Evolutionary conservation across 37 sponge, comb jelly and placozoan genomes (phyloP).

Genomic region (Spongilla lacustris): DNA sequence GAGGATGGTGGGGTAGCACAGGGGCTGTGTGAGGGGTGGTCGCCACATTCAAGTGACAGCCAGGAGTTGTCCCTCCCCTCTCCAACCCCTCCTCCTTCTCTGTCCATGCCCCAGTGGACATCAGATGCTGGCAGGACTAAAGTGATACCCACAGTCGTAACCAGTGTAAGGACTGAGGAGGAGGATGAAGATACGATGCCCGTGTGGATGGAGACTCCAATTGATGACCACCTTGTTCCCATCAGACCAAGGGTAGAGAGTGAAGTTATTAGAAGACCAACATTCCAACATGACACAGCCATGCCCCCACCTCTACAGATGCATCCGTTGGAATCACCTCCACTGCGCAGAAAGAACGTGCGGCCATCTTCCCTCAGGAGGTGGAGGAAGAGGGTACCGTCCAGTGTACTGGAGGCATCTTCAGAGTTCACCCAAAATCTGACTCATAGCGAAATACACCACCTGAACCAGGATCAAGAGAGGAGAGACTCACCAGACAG

Average conservation of each 20-base stretch:
- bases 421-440: constrained; percentile 39
- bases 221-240: neutral
- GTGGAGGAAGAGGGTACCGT: constrained; percentile 2
- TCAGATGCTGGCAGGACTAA: neutral
- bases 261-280: neutral
- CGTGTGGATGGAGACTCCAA: neutral
- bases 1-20: neutral
- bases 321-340: neutral
- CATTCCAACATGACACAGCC: neutral
- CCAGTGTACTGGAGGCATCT: constrained; percentile 21
- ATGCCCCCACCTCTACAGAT: neutral
- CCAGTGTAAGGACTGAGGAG: neutral
- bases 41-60: neutral
- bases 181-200: neutral
- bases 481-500: neutral
- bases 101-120: neutral
- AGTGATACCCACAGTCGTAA: neutral
- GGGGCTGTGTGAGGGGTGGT: neutral
- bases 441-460: constrained; percentile 27
- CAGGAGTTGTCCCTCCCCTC: neutral
- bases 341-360: neutral
- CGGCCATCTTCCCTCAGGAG: neutral
- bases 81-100: neutral
- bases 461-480: constrained; percentile 35
- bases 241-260: neutral